Evolutionary conservation across 2,113 vertebrate species (phyloP).

Genomic region (Propithecus coquereli): DNA sequence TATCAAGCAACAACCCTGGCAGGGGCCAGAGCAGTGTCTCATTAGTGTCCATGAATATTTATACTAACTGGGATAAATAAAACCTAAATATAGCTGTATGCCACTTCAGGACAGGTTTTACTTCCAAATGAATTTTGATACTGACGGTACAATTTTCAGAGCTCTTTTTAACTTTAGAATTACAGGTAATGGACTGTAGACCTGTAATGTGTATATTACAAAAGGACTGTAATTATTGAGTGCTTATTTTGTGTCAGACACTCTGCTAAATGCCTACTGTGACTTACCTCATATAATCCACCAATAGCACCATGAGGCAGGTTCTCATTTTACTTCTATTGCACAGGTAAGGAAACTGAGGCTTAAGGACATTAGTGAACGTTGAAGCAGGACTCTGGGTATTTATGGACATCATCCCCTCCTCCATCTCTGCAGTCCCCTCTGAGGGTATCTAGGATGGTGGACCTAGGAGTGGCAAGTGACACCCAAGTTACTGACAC

Average conservation of each 20-base stretch:
- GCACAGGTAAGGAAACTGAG: neutral
- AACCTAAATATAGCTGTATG: neutral
- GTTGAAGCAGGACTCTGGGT: neutral
- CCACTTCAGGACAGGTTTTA: neutral
- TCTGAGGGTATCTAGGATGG: neutral
- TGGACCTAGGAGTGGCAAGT: neutral
- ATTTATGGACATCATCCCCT: no score
- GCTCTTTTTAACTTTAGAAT: neutral
- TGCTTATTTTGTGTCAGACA: neutral
- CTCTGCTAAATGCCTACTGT: neutral
- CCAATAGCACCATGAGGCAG: neutral
- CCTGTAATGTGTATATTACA: neutral
- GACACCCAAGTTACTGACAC: neutral
- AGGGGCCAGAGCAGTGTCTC: neutral
- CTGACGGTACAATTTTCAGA: neutral
- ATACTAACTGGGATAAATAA: neutral
- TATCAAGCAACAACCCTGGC: neutral
- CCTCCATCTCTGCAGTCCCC: no score
- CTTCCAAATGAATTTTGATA: conserved; percentile 3
- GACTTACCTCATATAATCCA: neutral
- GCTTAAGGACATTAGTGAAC: neutral
- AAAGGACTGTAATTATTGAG: neutral
- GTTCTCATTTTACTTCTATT: neutral
- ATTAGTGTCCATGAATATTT: neutral
- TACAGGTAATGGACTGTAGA: neutral